Evolutionary conservation across 2,113 vertebrate genomes (phyloP).

Genomic region (Forbesichthys agassizii): DNA sequence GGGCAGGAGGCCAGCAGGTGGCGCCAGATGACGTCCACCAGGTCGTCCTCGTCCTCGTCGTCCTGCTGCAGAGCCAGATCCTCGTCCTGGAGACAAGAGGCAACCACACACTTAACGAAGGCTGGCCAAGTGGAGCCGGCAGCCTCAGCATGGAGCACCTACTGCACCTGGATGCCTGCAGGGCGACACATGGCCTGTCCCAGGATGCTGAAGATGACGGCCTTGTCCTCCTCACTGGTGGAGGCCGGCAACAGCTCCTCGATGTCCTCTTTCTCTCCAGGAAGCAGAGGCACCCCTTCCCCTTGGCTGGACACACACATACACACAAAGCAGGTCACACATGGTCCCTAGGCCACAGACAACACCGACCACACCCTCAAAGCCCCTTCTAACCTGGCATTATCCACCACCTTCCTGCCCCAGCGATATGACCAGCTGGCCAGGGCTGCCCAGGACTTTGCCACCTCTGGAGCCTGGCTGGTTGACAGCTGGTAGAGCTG

Average conservation of each 20-base stretch:
- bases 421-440: conserved; percentile 98
- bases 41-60: conserved; percentile 92
- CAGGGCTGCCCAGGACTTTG: conserved; percentile 96
- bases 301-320: conserved; percentile 83
- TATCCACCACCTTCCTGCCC: conserved; percentile 98
- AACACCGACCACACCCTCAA: neutral
- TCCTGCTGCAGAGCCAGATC: conserved; percentile 95
- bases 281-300: conserved; percentile 92
- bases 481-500: conserved; percentile 95
- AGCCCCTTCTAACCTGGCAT: conserved; percentile 85
- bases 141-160: neutral
- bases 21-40: conserved; percentile 95
- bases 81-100: conserved; percentile 83
- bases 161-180: conserved; percentile 90
- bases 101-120: neutral
- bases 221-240: conserved; percentile 88
- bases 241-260: conserved; percentile 88
- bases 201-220: conserved; percentile 92
- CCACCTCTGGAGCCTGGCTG: conserved; percentile 92
- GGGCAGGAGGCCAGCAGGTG: conserved; percentile 90
- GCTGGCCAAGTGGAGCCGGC: neutral
- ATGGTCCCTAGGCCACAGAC: no score
- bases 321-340: neutral
- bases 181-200: conserved; percentile 97
- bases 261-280: conserved; percentile 91